phyloP scores from a whole-genome alignment of 2,797 vertebrate species.

The Tenualosa ilisha region DNA sequence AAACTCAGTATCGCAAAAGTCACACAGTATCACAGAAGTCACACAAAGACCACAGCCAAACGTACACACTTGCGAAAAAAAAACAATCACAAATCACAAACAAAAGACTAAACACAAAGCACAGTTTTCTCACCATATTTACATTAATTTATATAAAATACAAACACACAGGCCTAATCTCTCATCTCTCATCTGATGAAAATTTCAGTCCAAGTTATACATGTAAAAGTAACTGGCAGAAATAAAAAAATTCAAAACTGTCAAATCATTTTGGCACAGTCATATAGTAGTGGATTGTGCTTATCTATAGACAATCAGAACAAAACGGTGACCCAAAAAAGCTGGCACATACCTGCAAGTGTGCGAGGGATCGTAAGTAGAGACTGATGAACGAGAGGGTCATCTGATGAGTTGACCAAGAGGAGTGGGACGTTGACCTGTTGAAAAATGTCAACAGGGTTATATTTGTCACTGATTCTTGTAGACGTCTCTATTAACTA shows the following conservation, averaged over 20 bases:
- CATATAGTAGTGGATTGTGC: background rate
- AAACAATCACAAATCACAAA: background rate
- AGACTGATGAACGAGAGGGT: constrained; percentile 90
- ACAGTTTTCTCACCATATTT: background rate
- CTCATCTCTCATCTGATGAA: no score
- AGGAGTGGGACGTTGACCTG: constrained; percentile 92
- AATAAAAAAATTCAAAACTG: background rate
- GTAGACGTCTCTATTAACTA: background rate
- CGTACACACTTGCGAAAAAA: background rate
- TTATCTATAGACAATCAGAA: background rate
- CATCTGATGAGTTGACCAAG: constrained; percentile 91
- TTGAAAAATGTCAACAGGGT: background rate
- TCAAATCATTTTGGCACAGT: background rate
- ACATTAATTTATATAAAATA: no score
- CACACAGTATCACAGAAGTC: background rate
- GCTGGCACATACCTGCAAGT: constrained; percentile 80
- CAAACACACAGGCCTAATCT: no score
- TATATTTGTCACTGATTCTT: constrained; percentile 6
- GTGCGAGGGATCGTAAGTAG: constrained; percentile 88
- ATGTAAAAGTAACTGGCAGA: no score
- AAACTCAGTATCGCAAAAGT: background rate
- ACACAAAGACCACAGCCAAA: background rate
- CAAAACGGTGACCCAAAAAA: background rate
- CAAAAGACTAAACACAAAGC: background rate
- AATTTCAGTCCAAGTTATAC: no score